These are phyloP conservation scores for Tetheella fluctuosa DNA, from an alignment of 2,888 invertebrate species.

Conservation along the genomic window DNA sequence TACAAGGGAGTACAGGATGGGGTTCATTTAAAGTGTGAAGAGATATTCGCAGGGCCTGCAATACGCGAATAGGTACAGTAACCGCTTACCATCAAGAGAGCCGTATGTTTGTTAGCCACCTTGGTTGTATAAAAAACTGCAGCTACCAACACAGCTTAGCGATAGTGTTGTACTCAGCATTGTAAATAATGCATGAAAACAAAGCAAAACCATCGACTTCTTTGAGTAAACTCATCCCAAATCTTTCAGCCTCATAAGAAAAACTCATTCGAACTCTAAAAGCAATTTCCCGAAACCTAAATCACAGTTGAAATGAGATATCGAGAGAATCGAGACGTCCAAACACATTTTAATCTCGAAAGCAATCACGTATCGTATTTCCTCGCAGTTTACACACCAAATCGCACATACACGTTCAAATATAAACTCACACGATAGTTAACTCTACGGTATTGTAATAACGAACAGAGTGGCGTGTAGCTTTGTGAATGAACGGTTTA, in stretches of 20 bases:
- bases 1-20: no score
- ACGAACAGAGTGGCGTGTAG: background rate
- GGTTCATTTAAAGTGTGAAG: no score
- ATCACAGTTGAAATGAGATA: conserved; percentile 26
- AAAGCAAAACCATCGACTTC: no score
- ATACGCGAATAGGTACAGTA: no score
- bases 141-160: no score
- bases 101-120: no score
- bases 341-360: conserved; percentile 46
- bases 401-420: conserved; percentile 20
- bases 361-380: conserved; percentile 47
- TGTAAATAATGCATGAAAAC: no score
- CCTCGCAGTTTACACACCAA: conserved; percentile 24
- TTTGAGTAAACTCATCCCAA: no score
- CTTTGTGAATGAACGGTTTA: background rate
- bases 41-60: no score
- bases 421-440: background rate
- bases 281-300: conserved; percentile 12
- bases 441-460: background rate
- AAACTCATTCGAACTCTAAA: background rate
- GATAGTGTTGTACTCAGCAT: no score
- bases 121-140: no score
- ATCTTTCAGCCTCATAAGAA: background rate
- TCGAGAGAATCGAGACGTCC: conserved; percentile 32
- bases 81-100: no score